Evolutionary conservation across 2,113 vertebrate species (phyloP), one percentile per base, ranked within the genome.

Genomic region (Leucopsar rothschildi): DNA sequence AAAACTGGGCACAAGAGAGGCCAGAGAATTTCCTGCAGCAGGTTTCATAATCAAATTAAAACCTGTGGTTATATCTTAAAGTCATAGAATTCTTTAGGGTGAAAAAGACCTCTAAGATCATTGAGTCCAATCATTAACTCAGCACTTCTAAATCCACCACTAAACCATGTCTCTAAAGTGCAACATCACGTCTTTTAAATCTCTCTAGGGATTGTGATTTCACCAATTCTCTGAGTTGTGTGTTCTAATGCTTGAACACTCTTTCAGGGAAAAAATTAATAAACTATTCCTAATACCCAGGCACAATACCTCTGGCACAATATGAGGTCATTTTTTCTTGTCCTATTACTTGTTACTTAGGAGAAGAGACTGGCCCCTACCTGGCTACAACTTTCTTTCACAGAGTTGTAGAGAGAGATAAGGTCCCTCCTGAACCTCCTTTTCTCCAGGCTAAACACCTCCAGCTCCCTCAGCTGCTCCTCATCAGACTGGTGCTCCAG

Each of bases 381-480:
- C 7, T 52, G 6, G 1, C 17, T 24, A 24, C 17, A 73, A 3
- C 25, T 24, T 73, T 35, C 39, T 56, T 35, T 65, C 44, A 59
- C 24, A 12, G 2, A 66, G 6, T 1, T 49, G 10, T n/a, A 31
- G 19, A 33, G 35, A n/a, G 27, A 0, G 0, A 2, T 7, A 12
- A 83, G 8, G 15, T 35, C 8, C 8, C 6, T 8, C 13, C 33
- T 16, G 14, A 86, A 11, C 23, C 17, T 89, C 20, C 37, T 70
- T 5, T 69, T 60, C 37, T 82, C 17, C 29, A 65, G 25, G 2
- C 5, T 78, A 1, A 86, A 52, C 22, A 31, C 2, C 6, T 17
- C 10, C 40, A 56, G 44, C 2, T 81, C 47, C 42, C 8, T 66
- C 59, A 91, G 42, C 6, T 1, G 1, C 19, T 60, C 15, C 40